Evolutionary conservation across 2,797 vertebrate species (phyloP), one percentile per base, ranked within the genome.

Genomic region (Crenuchus spilurus): DNA sequence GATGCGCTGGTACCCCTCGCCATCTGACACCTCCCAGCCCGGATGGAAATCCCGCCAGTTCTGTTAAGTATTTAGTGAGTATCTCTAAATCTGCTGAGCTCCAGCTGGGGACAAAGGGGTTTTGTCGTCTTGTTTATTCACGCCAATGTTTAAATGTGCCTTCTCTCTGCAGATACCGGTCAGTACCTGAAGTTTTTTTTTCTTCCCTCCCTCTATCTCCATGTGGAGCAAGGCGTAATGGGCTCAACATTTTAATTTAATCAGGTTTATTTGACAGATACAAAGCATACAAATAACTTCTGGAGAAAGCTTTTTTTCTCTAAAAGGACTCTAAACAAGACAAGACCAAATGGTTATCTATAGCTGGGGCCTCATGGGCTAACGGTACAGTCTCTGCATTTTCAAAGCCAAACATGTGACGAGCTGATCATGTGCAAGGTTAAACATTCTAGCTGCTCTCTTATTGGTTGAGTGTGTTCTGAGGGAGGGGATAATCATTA

Each of bases 11-110:
- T 99, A 97, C 85, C 97, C 96, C 49, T 91, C 92, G 80, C 94
- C 96, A 77, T 96, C 96, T 41, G 97, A 99, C 82, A 92, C 94
- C 70, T 92, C 95, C 79, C 97, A 98, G 87, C 96, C 97, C 87
- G 97, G 95, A 92, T 99, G 97, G 98, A 99, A 99, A 84, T 98
- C 96, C 78, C 95, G 96, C 82, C 98, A 99, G 88, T 98, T 99
- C 93, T 99, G 97, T 78, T 79, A 82, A 84, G 84, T 78, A 2
- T 11, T 86, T 88, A 82, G 94, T 94, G 88, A 94, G 94, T 94
- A 89, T 78, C 20, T 0, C 0, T 22, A 13, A 14, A 49, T 39
- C 22, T 52, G 6, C 16, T 51, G 42, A 57, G 31, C 39, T 46
- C 30, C 3, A 8, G 2, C 18, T 24, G 33, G 42, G n/a, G 6